Conservation (phyloP, 2,797 vertebrate species). For the Dipus sagitta region DNA sequence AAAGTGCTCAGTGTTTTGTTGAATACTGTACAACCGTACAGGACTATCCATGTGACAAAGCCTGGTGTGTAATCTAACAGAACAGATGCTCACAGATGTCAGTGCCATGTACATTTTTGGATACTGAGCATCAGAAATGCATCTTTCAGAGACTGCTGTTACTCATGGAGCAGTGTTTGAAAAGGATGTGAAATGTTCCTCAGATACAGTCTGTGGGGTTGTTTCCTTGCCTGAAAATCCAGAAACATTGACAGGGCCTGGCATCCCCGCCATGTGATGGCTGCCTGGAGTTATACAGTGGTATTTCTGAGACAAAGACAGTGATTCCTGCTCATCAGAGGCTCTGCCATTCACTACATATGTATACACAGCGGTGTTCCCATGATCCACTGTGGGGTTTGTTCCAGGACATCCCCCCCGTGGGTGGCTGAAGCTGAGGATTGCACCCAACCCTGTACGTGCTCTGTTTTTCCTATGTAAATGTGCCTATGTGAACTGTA, state of each 20-base stretch:
- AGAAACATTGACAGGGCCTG: neutral
- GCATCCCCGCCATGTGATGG: neutral
- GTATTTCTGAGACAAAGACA: neutral
- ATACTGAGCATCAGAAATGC: accelerated
- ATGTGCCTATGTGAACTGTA: neutral
- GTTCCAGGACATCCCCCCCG: neutral
- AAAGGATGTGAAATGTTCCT: neutral
- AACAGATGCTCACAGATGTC: no score
- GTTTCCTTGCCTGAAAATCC: neutral
- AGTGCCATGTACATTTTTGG: neutral
- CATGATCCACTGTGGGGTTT: neutral
- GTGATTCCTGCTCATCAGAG: neutral
- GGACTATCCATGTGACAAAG: neutral
- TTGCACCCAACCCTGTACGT: neutral
- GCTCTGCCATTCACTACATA: neutral
- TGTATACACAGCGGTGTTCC: neutral
- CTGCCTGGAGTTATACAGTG: accelerated
- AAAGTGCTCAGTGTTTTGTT: neutral
- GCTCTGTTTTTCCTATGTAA: neutral
- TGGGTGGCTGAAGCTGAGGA: neutral
- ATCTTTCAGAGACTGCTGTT: no score
- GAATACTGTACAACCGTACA: neutral
- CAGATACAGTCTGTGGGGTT: accelerated
- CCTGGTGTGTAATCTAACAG: accelerated
- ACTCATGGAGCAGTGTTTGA: neutral